Evolutionary conservation across 2,888 invertebrate genomes (phyloP), one percentile per base, ranked within the genome.

Genomic region (Melanargia galathea): DNA sequence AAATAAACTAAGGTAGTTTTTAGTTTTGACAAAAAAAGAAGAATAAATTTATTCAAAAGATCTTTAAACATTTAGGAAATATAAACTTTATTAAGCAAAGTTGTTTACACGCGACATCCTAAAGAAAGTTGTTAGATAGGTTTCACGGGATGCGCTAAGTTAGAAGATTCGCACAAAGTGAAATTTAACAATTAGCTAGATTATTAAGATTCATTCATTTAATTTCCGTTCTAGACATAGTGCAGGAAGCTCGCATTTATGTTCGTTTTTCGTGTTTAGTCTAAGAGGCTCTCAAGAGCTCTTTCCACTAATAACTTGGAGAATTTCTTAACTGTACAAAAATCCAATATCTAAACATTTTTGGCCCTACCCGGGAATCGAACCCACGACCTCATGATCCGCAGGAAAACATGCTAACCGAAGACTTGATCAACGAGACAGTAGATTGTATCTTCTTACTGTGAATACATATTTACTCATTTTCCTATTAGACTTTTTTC

Each of bases 81-180:
- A 20, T 52, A 13, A 35, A 35, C 13, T 33, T 30, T 20, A 10
- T 16, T n/a, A 13, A 56, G 52, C 60, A 57, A 60, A 60, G 51
- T 51, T 49, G 24, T 24, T 57, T 38, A 51, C 35, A 60, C 20
- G 30, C 46, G 20, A 54, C 52, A 61, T 64, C 64, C 64, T 54
- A 38, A 48, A 54, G 64, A 64, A 61, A 64, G 64, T 58, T 30
- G 61, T 61, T n/a, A 24, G 64, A 38, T 61, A 13, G 46, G 61
- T 61, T 64, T n/a, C 30, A 61, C 64, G 61, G 64, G 64, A 64
- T 52, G 56, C 51, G 13, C 51, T 26, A 51, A 35, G 18, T 51
- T 20, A 51, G 52, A 35, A 35, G 52, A 52, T 52, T 33, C 52
- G 33, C 52, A 20, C 20, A 20, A 33, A 35, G 52, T 52, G 52